Base-by-base conservation (phyloP, 2,113 vertebrate genomes). In the Phasianus colchicus region DNA sequence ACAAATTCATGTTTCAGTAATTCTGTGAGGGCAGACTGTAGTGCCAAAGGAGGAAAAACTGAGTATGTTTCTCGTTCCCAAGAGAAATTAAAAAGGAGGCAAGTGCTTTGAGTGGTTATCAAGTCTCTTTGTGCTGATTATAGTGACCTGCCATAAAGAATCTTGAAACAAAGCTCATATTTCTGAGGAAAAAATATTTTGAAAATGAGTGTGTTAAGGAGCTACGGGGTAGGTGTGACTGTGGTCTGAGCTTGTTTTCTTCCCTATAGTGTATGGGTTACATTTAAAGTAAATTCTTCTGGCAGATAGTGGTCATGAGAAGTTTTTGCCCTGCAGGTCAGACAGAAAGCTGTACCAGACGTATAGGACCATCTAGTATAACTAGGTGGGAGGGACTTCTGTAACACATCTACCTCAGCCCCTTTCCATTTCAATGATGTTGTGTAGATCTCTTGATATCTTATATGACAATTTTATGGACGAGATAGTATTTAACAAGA, bases 41-140 rank as follows among this genome's bases (percentile, higher is more conserved):
- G 36, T 92, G 75, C 75, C 81, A 76, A 76, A 82, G 58, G 55
- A 93, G 52, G 60, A 89, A 79, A 86, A 94, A 38, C 70, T 75
- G 81, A 90, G 76, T 86, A 60, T 54, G 45, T 38, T 94, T 94
- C 90, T 94, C 36, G 72, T 87, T 89, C 60, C 78, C 22, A 2
- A 40, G 50, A 94, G 82, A 85, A 93, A 91, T 89, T 91, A 64
- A 83, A 87, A 87, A 92, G 58, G 79, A 73, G 71, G 55, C 63
- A 82, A 66, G 32, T 71, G 50, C 47, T 64, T 78, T 83, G 70
- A 75, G 66, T 89, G 55, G 55, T 85, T 70, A 87, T 64, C 50
- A 80, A 87, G 42, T 42, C 47, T 89, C 58, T 82, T 95, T 30
- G 32, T 72, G 84, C 89, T 84, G 38, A 70, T 86, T 72, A 50